phyloP scores from a whole-genome alignment of 2,113 vertebrate species.

The Oreochromis aureus region DNA sequence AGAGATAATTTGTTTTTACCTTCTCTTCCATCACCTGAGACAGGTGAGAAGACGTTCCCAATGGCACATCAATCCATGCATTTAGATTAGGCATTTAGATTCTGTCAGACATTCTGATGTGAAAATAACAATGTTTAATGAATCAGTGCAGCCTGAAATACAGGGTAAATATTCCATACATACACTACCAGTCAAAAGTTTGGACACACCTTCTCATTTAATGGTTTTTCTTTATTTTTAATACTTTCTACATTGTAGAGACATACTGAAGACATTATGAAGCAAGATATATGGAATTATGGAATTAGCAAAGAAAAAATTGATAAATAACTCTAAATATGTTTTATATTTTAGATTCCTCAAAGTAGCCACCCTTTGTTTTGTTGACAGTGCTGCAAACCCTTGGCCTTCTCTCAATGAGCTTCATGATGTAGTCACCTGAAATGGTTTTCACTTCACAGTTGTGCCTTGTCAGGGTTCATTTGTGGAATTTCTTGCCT shows the following conservation, averaged over 20 bases:
- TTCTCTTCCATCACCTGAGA: conserved; percentile 14
- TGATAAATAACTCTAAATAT: neutral
- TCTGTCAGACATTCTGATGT: neutral
- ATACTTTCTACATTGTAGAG: neutral
- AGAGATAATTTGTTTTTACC: conserved; percentile 26
- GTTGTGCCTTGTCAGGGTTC: too few species aligned
- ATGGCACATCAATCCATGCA: conserved; percentile 1
- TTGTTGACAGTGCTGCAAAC: too few species aligned
- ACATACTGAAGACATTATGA: neutral
- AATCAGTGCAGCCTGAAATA: neutral
- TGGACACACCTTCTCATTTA: neutral
- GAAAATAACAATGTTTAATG: conserved; percentile 6
- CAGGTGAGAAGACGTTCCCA: conserved; percentile 13
- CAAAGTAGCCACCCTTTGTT: neutral
- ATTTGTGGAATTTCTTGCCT: neutral
- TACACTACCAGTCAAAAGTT: neutral
- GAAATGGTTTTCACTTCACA: too few species aligned
- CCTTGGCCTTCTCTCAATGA: too few species aligned
- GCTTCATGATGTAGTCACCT: too few species aligned
- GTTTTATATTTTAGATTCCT: neutral
- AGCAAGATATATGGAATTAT: neutral
- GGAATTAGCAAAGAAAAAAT: neutral
- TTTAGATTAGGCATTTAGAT: conserved; percentile 5
- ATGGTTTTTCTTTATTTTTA: neutral
- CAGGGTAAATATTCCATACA: neutral